phyloP scores from a whole-genome alignment of 2,113 vertebrate species.

The Bolborhynchus lineola region DNA sequence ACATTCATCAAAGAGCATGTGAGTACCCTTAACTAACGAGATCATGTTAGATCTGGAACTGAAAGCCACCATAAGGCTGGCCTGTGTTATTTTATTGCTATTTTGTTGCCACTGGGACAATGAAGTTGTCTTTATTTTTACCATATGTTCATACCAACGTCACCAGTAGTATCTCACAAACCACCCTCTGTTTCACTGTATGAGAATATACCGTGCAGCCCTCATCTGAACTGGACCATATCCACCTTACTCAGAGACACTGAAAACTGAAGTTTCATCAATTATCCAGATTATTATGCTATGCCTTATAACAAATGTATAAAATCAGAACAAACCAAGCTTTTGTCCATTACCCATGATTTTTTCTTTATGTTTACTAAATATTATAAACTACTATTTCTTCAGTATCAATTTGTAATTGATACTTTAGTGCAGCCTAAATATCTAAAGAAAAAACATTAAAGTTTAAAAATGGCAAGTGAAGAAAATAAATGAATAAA shows the following conservation, averaged over 20 bases:
- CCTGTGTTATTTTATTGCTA: neutral
- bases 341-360: neutral
- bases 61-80: neutral
- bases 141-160: neutral
- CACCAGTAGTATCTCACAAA: neutral
- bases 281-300: neutral
- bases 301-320: neutral
- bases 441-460: neutral
- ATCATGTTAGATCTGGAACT: neutral
- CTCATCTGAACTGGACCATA: neutral
- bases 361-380: neutral
- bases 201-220: fast-evolving
- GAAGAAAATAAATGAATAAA: neutral
- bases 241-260: neutral
- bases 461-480: neutral
- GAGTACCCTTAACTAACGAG: neutral
- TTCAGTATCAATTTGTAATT: too few species aligned
- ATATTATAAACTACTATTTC: neutral
- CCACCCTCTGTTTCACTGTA: fast-evolving
- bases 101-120: neutral
- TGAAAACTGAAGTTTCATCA: fast-evolving
- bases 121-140: neutral
- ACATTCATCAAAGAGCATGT: neutral
- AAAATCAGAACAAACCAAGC: neutral
- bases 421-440: neutral